Conservation (phyloP, 2,888 invertebrate species). For the Harpalus rubripes region DNA sequence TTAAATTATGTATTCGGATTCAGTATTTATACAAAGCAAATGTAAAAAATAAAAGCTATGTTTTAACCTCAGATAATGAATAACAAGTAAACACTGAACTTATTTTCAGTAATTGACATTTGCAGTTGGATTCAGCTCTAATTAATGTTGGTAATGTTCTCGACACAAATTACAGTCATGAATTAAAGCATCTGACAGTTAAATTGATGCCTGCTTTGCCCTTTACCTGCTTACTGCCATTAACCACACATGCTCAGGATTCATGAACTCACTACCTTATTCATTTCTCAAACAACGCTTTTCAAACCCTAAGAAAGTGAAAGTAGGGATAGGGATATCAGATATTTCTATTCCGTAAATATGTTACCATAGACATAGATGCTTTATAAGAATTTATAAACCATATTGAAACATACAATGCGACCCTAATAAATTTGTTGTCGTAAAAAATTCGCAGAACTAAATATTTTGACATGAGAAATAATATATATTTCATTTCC, state of each 20-base stretch:
- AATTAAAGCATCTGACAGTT: slow-evolving; percentile 57
- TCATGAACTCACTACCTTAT: slow-evolving; percentile 26
- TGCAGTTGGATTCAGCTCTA: slow-evolving; percentile 50
- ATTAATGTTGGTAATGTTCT: slow-evolving; percentile 59
- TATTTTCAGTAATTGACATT: slow-evolving; percentile 46
- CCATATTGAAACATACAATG: not conserved
- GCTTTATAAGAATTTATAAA: not conserved
- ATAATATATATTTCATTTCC: not conserved
- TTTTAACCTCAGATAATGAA: not conserved
- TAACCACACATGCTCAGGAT: slow-evolving; percentile 45
- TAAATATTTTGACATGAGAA: not conserved
- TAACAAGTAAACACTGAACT: slow-evolving; percentile 31
- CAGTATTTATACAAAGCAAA: too few relatives aligned
- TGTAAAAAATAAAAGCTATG: not conserved
- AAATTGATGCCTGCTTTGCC: slow-evolving; percentile 53
- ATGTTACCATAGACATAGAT: not conserved
- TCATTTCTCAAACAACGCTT: not conserved
- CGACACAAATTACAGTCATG: slow-evolving; percentile 58
- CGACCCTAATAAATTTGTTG: not conserved
- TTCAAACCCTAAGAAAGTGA: not conserved
- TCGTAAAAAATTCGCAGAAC: not conserved
- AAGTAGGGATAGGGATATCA: slow-evolving; percentile 2
- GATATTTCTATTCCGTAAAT: not conserved
- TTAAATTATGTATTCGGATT: too few relatives aligned
- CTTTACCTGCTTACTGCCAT: slow-evolving; percentile 41